Conservation (phyloP, 2,113 vertebrate species). For the Pimephales promelas region DNA sequence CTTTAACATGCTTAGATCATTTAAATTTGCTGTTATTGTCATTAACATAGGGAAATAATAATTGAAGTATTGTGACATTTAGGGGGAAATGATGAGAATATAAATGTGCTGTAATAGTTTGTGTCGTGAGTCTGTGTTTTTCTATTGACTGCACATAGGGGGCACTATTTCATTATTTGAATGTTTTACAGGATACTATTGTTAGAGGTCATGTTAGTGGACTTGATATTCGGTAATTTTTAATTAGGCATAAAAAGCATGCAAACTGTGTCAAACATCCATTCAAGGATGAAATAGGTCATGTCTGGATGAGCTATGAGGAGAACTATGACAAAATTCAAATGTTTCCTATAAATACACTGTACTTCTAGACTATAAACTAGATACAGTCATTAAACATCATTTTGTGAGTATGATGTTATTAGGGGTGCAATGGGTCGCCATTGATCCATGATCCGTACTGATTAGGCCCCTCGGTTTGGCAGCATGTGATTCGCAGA, state of each 20-base stretch:
- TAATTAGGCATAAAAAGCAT: background rate
- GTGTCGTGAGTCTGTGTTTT: background rate
- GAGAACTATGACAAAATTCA: background rate
- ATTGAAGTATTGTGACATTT: background rate
- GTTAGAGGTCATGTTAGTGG: background rate
- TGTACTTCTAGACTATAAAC: background rate
- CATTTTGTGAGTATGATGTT: background rate
- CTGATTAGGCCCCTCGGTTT: too few relatives aligned
- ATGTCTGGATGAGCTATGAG: background rate
- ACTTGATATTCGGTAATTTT: background rate
- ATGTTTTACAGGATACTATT: conserved; percentile 1
- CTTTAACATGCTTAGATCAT: background rate
- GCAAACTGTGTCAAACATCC: background rate
- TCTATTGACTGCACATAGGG: background rate
- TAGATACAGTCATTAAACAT: background rate
- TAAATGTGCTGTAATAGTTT: background rate
- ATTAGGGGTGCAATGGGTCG: too few relatives aligned
- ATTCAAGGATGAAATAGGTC: background rate
- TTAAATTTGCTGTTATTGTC: background rate
- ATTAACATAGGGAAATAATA: background rate
- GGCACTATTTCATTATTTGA: background rate
- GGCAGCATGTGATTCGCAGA: too few relatives aligned
- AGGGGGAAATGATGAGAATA: background rate
- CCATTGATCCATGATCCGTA: too few relatives aligned
- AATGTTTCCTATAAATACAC: too few relatives aligned